Base-by-base conservation (phyloP, 2,113 vertebrate species). In the Geothlypis trichas region DNA sequence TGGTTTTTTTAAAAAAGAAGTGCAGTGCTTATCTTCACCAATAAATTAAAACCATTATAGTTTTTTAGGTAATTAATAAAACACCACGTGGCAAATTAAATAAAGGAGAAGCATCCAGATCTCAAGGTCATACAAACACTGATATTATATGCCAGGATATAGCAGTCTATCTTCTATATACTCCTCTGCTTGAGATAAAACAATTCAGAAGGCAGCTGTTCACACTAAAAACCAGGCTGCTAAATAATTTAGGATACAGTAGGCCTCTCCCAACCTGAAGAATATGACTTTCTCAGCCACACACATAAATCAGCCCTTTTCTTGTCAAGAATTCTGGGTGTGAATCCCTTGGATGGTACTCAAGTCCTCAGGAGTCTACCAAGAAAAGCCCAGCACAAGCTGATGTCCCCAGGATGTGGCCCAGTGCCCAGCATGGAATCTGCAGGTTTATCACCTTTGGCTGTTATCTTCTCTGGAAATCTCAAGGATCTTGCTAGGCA, bases 41-140 rank as follows among this genome's bases (percentile, higher is more conserved):
- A 97, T 97, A 93, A 95, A 94, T 96, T 97, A 91, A 97, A 97
- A 89, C 24, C 51, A 91, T 94, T 92, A 89, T 74, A 83, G 76
- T 90, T 96, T 97, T 87, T 57, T 20, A 31, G 49, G 18, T 57
- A 95, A 97, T 97, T 94, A 97, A 97, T 97, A 96, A 93, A 96
- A 96, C 82, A 80, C 35, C 84, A 84, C 30, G 11, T 44, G 90
- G 89, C 28, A 59, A 96, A 93, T 90, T 90, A 95, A 96, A 92
- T 89, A 95, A 89, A 96, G 82, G 82, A 94, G 90, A 90, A 89
- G 52, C 72, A 94, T 74, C 15, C 51, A 81, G 83, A 95, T 75
- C 63, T 63, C 42, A 78, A 30, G 16, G 66, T 28, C 82, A 90
- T 58, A 93, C 28, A 94, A 85, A 97, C n/a, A 93, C 54, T 85